A percentile compares a stretch with the other conserved stretches of the same genome.
Conservation (phyloP, 2,888 invertebrate genomes). For the Hymenopus coronatus region DNA sequence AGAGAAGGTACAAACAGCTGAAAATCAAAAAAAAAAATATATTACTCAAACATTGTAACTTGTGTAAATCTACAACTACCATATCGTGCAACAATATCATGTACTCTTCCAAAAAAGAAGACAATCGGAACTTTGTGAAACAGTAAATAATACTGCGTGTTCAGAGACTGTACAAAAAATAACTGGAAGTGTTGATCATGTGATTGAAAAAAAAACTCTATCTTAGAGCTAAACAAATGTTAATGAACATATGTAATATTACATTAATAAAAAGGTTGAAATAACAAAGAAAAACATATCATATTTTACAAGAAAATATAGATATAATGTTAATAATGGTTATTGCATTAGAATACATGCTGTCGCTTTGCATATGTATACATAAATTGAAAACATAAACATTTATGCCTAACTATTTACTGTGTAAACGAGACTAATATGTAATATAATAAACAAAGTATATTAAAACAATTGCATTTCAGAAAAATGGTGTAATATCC, state of each 20-base stretch:
- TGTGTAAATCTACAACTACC: neutral
- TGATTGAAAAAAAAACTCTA: neutral
- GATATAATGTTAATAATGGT: neutral
- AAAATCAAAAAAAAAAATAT: neutral
- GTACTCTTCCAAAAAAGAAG: neutral
- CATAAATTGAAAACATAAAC: neutral
- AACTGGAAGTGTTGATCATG: neutral
- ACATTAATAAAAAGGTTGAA: neutral
- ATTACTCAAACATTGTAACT: neutral
- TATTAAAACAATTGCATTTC: neutral
- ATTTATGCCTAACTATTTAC: neutral
- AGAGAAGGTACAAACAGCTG: neutral
- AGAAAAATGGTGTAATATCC: neutral
- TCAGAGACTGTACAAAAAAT: neutral
- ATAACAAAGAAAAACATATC: constrained; percentile 14
- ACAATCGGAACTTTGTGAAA: neutral
- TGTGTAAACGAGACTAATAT: neutral
- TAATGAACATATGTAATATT: neutral
- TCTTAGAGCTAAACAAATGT: neutral
- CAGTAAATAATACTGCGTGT: neutral
- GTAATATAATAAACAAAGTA: neutral
- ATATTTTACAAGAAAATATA: constrained; percentile 8
- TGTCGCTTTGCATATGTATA: neutral
- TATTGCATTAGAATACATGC: neutral
- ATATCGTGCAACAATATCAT: neutral